Base-by-base conservation (phyloP, 2,888 invertebrate genomes). In the Anaspis maculata region DNA sequence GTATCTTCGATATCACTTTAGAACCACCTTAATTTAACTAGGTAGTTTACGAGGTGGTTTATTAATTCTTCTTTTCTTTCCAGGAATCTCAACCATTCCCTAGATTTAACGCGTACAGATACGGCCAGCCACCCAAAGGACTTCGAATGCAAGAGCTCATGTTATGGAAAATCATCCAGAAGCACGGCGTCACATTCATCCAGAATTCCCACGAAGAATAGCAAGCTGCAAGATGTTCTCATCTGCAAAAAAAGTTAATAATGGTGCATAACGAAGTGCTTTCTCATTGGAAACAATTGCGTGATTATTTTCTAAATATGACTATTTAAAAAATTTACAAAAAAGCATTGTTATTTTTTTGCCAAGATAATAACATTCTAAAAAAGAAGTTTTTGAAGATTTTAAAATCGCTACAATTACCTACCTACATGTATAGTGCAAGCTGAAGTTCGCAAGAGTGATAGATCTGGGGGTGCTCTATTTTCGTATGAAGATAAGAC, bases 191-290 rank as follows among this genome's bases (percentile, higher is more conserved):
- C 26, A 42, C 34, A 19, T 44, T 41, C 31, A 39, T 46, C 32
- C 44, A 44, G 23, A 37, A 41, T 42, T 34, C 39, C 19, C 38
- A 41, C 15, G 39, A 44, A 32, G 38, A 39, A 32, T 44, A 30
- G 15, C 19, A 30, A 34, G 30, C 3, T n/a, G 15, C 19, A n/a
- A n/a, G n/a, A n/a, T n/a, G n/a, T n/a, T n/a, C n/a, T n/a, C n/a
- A n/a, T n/a, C n/a, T n/a, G n/a, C n/a, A n/a, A n/a, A n/a, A n/a
- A n/a, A n/a, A n/a, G n/a, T n/a, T n/a, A n/a, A n/a, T n/a, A n/a
- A 34, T 33, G 36, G 42, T 42, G 44, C 41, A 42, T 41, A 45
- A 26, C 24, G 34, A 45, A 42, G 42, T 45, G 45, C 45, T 45
- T 45, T 37, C 33, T 41, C 41, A 42, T 46, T 46, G 34, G 30